Evolutionary conservation across 1,140 invertebrate genomes (phyloP).

Genomic region (Dryas iulia): DNA sequence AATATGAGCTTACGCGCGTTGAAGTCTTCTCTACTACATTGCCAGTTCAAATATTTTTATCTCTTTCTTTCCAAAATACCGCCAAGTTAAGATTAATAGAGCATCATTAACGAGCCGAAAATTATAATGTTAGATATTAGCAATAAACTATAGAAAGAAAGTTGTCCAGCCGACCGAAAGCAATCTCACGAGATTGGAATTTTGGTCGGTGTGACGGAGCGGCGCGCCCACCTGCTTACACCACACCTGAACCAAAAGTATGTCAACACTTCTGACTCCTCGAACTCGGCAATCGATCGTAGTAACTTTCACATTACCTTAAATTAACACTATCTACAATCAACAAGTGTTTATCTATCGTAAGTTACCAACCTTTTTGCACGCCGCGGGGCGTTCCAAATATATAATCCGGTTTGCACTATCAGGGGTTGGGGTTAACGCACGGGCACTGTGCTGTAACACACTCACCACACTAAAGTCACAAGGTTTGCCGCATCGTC

Average conservation of each 20-base stretch:
- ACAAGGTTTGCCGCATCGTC: conserved; percentile 67
- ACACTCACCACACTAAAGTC: conserved; percentile 75
- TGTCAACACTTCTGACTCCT: conserved; percentile 70
- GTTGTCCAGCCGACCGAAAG: conserved; percentile 63
- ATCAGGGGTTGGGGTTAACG: conserved; percentile 76
- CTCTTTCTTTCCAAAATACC: background rate
- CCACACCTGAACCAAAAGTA: conserved; percentile 74
- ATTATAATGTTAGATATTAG: conserved; percentile 57
- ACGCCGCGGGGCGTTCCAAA: conserved; percentile 64
- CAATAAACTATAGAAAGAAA: conserved; percentile 59
- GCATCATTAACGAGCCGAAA: conserved; percentile 35
- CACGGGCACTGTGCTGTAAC: conserved; percentile 71
- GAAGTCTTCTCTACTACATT: conserved; percentile 61
- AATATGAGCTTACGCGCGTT: conserved; percentile 57
- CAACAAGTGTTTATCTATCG: conserved; percentile 17
- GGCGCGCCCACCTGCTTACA: conserved; percentile 67
- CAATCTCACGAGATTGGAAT: conserved; percentile 70
- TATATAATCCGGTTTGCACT: conserved; percentile 76
- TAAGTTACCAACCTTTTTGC: conserved; percentile 59
- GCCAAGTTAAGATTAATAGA: background rate
- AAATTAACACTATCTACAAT: conserved; percentile 65
- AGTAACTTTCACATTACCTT: conserved; percentile 78
- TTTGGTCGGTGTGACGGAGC: conserved; percentile 54
- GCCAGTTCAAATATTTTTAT: background rate
- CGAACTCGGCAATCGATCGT: conserved; percentile 67